A percentile compares a stretch with the other conserved stretches of the same genome.
phyloP scores from a whole-genome alignment of 2,797 vertebrate species.

The Amblyopsis hoosieri region DNA sequence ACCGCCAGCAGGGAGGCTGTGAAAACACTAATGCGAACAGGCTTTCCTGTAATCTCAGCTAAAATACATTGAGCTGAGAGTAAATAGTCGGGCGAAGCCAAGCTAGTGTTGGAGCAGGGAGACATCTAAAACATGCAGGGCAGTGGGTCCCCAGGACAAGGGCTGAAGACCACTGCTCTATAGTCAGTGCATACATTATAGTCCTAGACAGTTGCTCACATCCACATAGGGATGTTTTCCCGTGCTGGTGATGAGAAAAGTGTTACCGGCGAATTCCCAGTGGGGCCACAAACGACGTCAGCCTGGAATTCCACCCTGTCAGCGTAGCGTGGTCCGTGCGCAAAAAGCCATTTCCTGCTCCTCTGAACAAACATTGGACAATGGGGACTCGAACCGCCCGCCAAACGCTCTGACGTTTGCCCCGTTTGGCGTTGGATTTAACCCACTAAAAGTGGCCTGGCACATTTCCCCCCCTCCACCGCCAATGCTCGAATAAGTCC shows the following conservation, averaged over 20 bases:
- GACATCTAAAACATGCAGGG: too few species aligned
- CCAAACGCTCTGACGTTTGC: not conserved
- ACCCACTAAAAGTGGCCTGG: not conserved
- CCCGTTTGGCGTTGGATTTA: too few species aligned
- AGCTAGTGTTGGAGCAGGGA: too few species aligned
- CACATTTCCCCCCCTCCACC: not conserved
- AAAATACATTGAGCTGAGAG: too few species aligned
- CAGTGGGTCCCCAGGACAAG: too few species aligned
- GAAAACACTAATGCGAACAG: too few species aligned
- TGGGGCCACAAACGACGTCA: slow-evolving; percentile 55
- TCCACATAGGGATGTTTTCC: slow-evolving; percentile 28
- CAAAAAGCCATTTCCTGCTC: slow-evolving; percentile 37
- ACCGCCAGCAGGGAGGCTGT: too few species aligned
- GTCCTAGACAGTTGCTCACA: slow-evolving; percentile 9
- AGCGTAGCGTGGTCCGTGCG: slow-evolving; percentile 27
- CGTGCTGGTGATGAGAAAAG: slow-evolving; percentile 28
- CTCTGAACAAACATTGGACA: slow-evolving; percentile 11
- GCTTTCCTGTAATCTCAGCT: too few species aligned
- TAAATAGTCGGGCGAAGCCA: too few species aligned
- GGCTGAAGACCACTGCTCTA: too few species aligned
- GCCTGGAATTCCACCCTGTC: slow-evolving; percentile 45
- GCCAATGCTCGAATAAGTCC: slow-evolving; percentile 11
- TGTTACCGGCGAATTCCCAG: slow-evolving; percentile 38
- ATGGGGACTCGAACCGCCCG: not conserved
- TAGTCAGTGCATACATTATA: too few species aligned